These are phyloP conservation scores for Xestia rhomboidea DNA, from an alignment of 2,888 invertebrate species.

Conservation along the genomic window DNA sequence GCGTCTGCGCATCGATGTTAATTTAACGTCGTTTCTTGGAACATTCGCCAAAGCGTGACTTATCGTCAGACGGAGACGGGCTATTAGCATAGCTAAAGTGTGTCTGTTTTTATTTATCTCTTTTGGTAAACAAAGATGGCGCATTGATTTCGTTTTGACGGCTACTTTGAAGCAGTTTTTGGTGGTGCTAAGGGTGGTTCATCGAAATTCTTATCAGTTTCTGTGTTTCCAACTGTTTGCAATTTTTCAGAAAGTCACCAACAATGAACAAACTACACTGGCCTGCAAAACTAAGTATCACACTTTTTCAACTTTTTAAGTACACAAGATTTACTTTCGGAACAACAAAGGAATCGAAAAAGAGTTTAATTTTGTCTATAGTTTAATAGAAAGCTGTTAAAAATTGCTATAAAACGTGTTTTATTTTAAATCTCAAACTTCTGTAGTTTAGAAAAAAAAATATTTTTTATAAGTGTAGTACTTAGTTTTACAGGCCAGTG, in stretches of 20 bases:
- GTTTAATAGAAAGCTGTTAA: no score
- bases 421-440: no score
- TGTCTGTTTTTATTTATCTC: neutral
- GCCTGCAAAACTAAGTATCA: no score
- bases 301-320: no score
- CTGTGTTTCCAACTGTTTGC: neutral
- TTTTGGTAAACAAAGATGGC: slow-evolving; percentile 21
- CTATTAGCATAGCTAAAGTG: slow-evolving; percentile 51
- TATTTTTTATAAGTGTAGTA: no score
- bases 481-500: no score
- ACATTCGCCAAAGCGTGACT: slow-evolving; percentile 60
- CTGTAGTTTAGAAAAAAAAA: no score
- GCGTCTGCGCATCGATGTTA: slow-evolving; percentile 68
- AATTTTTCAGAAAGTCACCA: neutral
- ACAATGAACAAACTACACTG: neutral
- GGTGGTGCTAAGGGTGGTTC: neutral
- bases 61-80: slow-evolving; percentile 43
- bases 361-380: no score
- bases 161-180: neutral
- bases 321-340: no score
- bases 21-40: slow-evolving; percentile 55
- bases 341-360: no score
- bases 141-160: neutral
- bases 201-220: neutral
- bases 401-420: no score